Percentiles rank a stretch among this genome's conserved stretches.
Conservation (phyloP, 2,113 vertebrate genomes). For the Ptyas mucosa region DNA sequence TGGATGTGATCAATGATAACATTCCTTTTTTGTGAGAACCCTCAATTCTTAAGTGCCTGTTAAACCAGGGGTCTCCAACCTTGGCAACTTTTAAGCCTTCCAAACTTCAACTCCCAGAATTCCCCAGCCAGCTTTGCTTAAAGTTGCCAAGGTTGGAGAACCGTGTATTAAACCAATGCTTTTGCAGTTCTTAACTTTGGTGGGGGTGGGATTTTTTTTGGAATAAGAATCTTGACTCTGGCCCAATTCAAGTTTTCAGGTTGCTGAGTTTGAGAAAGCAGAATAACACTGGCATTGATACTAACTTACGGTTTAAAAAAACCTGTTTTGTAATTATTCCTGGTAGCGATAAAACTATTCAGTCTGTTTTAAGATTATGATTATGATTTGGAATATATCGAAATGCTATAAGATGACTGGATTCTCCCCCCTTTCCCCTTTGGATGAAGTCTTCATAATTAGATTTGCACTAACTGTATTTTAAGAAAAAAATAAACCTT, state of each 20-base stretch:
- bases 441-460: conserved; percentile 65
- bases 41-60: not conserved
- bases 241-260: not conserved
- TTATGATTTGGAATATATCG: conserved; percentile 32
- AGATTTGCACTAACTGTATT: conserved; percentile 66
- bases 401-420: conserved; percentile 48
- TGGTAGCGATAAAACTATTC: conserved; percentile 28
- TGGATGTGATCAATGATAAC: not conserved
- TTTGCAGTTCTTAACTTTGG: not conserved
- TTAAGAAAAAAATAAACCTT: conserved; percentile 30
- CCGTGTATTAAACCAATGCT: not conserved
- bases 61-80: not conserved
- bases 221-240: not conserved
- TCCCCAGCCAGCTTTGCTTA: too few relatives aligned
- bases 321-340: conserved; percentile 25
- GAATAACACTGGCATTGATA: conserved; percentile 10
- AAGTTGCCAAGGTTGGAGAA: too few relatives aligned
- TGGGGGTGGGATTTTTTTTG: not conserved
- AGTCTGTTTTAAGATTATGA: conserved; percentile 46
- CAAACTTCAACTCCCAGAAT: too few relatives aligned
- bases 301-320: not conserved
- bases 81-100: too few relatives aligned
- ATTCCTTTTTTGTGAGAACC: not conserved
- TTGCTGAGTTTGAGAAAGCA: not conserved
- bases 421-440: conserved; percentile 33